Evolutionary conservation across 2,113 vertebrate genomes (phyloP).

Genomic region (Peucedramus taeniatus): DNA sequence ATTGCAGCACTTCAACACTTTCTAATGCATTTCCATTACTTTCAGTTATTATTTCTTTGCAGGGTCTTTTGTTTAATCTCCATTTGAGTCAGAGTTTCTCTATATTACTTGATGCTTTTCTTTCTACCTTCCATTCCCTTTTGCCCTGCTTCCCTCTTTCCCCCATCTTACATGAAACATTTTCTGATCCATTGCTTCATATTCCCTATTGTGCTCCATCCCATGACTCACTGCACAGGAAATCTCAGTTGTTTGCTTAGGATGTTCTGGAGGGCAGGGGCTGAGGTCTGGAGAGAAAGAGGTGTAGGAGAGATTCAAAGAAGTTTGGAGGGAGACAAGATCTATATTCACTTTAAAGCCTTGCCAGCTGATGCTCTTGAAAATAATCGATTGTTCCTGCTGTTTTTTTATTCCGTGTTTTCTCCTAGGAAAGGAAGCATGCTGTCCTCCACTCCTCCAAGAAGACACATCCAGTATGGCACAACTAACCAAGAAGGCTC

Average conservation of each 20-base stretch:
- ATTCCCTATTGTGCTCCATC: constrained; percentile 7
- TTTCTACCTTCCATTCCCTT: neutral
- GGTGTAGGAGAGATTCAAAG: neutral
- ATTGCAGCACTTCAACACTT: neutral
- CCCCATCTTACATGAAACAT: neutral
- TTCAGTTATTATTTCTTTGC: neutral
- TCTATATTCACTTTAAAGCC: neutral
- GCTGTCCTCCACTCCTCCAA: neutral
- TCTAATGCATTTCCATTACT: neutral
- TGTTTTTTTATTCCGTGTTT: neutral
- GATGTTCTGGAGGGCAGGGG: neutral
- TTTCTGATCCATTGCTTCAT: neutral
- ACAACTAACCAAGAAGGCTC: neutral
- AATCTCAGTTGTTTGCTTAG: neutral
- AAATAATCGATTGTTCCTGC: neutral
- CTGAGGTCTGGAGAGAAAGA: neutral
- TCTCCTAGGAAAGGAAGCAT: neutral
- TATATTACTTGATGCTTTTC: neutral
- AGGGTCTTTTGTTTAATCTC: neutral
- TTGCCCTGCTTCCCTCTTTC: neutral
- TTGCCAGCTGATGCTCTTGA: neutral
- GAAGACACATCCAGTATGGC: neutral
- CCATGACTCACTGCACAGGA: constrained; percentile 33
- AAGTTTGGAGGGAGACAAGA: neutral
- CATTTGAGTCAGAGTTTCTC: neutral